These are phyloP conservation scores for Emmelina monodactyla DNA, from an alignment of 2,888 invertebrate genomes.

Conservation along the genomic window DNA sequence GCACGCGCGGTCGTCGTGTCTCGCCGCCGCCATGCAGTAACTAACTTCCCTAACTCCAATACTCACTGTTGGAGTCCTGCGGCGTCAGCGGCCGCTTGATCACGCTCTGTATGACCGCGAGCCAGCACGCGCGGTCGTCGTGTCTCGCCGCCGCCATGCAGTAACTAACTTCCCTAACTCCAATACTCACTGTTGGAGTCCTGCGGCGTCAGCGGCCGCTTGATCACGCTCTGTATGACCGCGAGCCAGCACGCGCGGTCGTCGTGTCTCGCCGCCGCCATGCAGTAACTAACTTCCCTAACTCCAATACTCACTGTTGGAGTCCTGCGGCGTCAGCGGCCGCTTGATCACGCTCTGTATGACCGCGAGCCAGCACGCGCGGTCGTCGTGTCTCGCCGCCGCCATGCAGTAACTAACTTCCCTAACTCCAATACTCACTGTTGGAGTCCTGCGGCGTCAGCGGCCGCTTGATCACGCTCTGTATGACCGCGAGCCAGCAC, in stretches of 20 bases:
- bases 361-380: conserved; percentile 81
- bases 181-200: conserved; percentile 77
- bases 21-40: conserved; percentile 78
- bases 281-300: too few relatives aligned
- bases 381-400: conserved; percentile 77
- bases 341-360: conserved; percentile 77
- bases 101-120: conserved; percentile 76
- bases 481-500: conserved; percentile 81
- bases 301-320: conserved; percentile 73
- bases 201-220: conserved; percentile 79
- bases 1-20: conserved; percentile 77
- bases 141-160: conserved; percentile 79
- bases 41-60: too few relatives aligned
- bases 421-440: too few relatives aligned
- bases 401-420: too few relatives aligned
- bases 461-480: conserved; percentile 76
- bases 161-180: too few relatives aligned
- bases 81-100: conserved; percentile 78
- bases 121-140: conserved; percentile 83
- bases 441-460: conserved; percentile 81
- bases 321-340: conserved; percentile 81
- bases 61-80: conserved; percentile 78
- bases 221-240: conserved; percentile 76
- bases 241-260: conserved; percentile 85
- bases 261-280: conserved; percentile 78